These are phyloP conservation scores for Atherinomorus stipes DNA, from an alignment of 2,113 vertebrate genomes.

Conservation along the genomic window DNA sequence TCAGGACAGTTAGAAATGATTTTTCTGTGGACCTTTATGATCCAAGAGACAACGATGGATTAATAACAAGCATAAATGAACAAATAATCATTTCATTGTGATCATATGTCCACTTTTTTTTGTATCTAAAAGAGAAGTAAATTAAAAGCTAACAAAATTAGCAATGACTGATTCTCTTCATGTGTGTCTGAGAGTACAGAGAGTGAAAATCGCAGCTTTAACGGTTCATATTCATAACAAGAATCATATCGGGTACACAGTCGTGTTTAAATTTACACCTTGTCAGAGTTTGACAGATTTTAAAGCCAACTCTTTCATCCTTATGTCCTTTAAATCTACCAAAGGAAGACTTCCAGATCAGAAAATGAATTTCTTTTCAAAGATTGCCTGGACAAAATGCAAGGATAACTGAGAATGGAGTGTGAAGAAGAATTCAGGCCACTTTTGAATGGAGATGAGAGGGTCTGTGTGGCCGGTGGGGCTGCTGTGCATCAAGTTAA, in stretches of 20 bases:
- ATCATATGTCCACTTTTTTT: background rate
- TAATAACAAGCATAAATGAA: background rate
- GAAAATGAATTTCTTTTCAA: constrained; percentile 53
- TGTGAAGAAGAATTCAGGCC: constrained; percentile 68
- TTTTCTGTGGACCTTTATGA: too few species aligned
- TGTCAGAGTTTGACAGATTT: constrained; percentile 44
- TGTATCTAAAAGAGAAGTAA: background rate
- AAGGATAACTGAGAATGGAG: constrained; percentile 66
- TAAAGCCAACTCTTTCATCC: constrained; percentile 73
- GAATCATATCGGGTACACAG: constrained; percentile 25
- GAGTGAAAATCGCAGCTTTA: constrained; percentile 23
- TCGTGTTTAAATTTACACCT: constrained; percentile 36
- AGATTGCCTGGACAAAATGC: constrained; percentile 68
- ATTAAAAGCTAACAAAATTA: background rate
- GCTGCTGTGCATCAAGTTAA: constrained; percentile 40
- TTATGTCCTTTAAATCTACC: constrained; percentile 74
- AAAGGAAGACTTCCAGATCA: constrained; percentile 70
- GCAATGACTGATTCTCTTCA: background rate
- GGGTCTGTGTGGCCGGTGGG: constrained; percentile 37
- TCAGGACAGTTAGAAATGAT: too few species aligned
- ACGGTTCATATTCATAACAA: constrained; percentile 19
- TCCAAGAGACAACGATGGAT: too few species aligned
- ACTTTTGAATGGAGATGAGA: constrained; percentile 73
- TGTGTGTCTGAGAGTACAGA: background rate
- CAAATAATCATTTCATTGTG: background rate